Evolutionary conservation across 2,888 invertebrate species (phyloP).

Genomic region (Netelia inedita): DNA sequence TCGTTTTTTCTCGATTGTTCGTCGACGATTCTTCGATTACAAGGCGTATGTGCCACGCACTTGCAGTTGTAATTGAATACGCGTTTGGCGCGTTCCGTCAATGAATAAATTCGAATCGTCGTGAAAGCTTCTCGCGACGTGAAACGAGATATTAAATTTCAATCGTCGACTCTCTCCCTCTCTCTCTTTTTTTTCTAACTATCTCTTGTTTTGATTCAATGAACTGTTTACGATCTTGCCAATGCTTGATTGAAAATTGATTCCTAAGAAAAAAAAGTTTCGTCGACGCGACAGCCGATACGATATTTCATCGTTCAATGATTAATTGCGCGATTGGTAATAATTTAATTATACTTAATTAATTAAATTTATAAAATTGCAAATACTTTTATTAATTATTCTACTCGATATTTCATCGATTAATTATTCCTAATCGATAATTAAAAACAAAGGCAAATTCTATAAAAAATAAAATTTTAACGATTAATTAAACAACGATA

Average conservation of each 20-base stretch:
- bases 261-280: not conserved
- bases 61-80: not conserved
- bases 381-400: too few relatives aligned
- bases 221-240: not conserved
- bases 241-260: not conserved
- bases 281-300: too few relatives aligned
- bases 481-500: too few relatives aligned
- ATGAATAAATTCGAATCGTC: constrained; percentile 19
- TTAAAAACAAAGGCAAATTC: too few relatives aligned
- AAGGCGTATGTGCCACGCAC: not conserved
- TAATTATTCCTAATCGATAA: too few relatives aligned
- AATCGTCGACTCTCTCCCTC: not conserved
- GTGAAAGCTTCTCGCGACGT: constrained; percentile 2
- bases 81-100: constrained; percentile 3
- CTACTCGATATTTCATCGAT: too few relatives aligned
- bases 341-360: too few relatives aligned
- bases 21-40: constrained; percentile 1
- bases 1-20: not conserved
- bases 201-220: too few relatives aligned
- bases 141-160: constrained; percentile 20
- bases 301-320: too few relatives aligned
- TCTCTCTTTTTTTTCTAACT: not conserved
- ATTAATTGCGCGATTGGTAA: too few relatives aligned
- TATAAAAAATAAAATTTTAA: too few relatives aligned
- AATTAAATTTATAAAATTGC: too few relatives aligned